Percentiles rank a stretch among this genome's conserved stretches.
Evolutionary conservation across 2,113 vertebrate species (phyloP).

Genomic region (Dermatemys mawii): DNA sequence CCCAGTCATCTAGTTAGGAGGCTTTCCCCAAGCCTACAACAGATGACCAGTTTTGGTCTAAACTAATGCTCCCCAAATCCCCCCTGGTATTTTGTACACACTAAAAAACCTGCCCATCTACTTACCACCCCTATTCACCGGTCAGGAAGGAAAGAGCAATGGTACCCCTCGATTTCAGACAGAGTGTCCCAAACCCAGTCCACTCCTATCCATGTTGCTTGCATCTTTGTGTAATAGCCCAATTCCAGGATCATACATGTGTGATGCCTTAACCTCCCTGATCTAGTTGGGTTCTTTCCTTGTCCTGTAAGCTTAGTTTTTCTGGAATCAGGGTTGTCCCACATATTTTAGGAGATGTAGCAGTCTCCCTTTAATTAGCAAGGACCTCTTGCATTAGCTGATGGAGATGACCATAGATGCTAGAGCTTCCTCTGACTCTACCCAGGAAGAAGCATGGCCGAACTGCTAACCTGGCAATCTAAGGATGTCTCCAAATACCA

Average conservation of each 20-base stretch:
- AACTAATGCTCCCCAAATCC: background rate
- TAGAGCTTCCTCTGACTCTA: background rate
- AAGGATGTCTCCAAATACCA: background rate
- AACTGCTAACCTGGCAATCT: background rate
- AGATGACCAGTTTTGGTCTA: background rate
- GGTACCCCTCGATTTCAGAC: background rate
- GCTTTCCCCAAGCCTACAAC: background rate
- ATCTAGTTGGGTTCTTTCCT: background rate
- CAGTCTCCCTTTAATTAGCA: background rate
- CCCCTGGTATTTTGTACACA: background rate
- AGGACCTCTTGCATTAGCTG: background rate
- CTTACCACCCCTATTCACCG: background rate
- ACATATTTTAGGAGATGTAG: background rate
- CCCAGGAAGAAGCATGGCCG: background rate
- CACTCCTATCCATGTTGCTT: background rate
- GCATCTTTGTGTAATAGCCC: background rate
- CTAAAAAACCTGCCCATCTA: background rate
- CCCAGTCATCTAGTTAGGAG: no score
- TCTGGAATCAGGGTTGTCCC: background rate
- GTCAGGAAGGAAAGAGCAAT: background rate
- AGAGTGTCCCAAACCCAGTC: background rate
- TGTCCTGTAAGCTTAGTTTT: background rate
- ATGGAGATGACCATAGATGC: background rate
- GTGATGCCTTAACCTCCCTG: background rate
- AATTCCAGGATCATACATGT: background rate